phyloP scores from a whole-genome alignment of 2,888 invertebrate genomes.

The Ophioninae sp. region DNA sequence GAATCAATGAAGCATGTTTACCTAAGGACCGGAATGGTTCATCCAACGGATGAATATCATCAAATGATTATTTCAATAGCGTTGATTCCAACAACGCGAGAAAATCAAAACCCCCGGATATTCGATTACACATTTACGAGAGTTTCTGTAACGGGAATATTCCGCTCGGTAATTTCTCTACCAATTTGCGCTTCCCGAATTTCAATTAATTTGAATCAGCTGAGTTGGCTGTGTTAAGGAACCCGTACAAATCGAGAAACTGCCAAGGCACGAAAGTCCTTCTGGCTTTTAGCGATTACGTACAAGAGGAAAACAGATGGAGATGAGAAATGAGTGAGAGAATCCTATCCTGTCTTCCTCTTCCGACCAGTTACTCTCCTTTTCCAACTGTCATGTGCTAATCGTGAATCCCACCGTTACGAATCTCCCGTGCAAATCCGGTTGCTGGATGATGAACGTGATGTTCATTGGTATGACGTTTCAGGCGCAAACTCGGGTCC shows the following conservation, averaged over 20 bases:
- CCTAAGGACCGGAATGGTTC: neutral
- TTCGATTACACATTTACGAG: neutral
- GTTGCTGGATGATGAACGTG: slow-evolving; percentile 6
- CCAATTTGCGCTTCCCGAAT: too few relatives aligned
- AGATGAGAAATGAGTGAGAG: neutral
- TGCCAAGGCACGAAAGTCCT: slow-evolving; percentile 29
- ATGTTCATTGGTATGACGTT: neutral
- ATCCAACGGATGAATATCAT: neutral
- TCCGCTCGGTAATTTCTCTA: neutral
- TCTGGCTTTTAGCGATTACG: slow-evolving; percentile 53
- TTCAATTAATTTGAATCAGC: slow-evolving; percentile 8
- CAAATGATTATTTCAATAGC: neutral
- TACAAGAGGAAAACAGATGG: slow-evolving; percentile 5
- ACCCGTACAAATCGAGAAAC: slow-evolving; percentile 19
- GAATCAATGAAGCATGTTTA: neutral
- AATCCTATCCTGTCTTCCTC: neutral
- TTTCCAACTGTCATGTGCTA: slow-evolving; percentile 3
- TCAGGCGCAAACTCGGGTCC: neutral
- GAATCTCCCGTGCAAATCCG: slow-evolving; percentile 27
- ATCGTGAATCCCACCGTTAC: slow-evolving; percentile 22
- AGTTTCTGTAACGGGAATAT: neutral
- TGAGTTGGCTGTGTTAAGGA: slow-evolving; percentile 29
- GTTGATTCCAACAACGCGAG: neutral
- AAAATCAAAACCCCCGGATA: neutral
- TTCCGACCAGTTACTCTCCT: too few relatives aligned